Evolutionary conservation across 1,140 invertebrate genomes (phyloP), one percentile per base, ranked within the genome.

Genomic region (Mizuhopecten yessoensis): DNA sequence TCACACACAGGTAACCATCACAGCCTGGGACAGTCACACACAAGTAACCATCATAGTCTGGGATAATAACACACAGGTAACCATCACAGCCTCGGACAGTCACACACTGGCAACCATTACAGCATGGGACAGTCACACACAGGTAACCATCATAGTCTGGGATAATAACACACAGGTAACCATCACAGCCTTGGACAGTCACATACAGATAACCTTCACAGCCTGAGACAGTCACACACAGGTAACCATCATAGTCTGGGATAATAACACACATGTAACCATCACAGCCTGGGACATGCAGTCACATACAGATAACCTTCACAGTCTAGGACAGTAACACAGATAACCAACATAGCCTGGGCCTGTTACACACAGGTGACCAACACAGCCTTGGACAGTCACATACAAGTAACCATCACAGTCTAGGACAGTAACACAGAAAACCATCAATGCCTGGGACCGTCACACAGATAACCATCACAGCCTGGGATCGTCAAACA

Each of bases 1-100:
- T 17, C 42, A 75, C 57, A 75, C n/a, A 75, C 57, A 75, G 57
- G 57, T 75, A 75, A 75, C 57, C 11, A 75, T 75, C 57, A n/a
- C 57, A 75, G n/a, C 5, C 57, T 75, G 57, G 57, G 57, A 75
- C n/a, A 29, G 57, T 29, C 15, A 75, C 57, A 75, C n/a, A 75
- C 57, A 75, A n/a, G 57, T 75, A 75, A 75, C 57, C 11, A 75
- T 75, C 57, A 75, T n/a, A 75, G 57, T 3, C 57, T 75, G 57
- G 57, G 57, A 75, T 17, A 75, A 5, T 29, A 5, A 75, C 57
- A 75, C n/a, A 75, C 57, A 75, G 57, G 57, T 29, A 75, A 75
- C 57, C 11, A 75, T 75, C 57, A 75, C 57, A 75, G 57, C 5
- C 57, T 75, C 23, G 57, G 57, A 75, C n/a, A 45, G 42, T 17